Percentiles rank a stretch among this genome's conserved stretches.
Conservation (phyloP, 1,140 invertebrate species). For the Caerostris darwini region DNA sequence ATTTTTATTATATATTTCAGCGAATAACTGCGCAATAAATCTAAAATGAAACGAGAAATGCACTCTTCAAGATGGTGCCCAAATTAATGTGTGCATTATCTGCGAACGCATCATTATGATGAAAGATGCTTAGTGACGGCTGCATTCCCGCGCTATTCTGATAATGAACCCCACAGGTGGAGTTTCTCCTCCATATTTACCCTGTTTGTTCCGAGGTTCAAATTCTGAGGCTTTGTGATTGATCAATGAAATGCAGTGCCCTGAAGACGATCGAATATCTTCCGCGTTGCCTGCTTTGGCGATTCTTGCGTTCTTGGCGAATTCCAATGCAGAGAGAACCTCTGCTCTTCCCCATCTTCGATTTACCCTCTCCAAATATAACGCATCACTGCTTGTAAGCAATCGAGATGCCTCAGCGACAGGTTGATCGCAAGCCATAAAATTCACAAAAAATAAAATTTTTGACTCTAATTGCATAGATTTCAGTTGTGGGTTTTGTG, state of each 20-base stretch:
- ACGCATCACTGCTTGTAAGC: background rate
- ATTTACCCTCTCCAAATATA: background rate
- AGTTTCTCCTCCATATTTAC: constrained; percentile 62
- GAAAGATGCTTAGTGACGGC: background rate
- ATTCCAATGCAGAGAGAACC: background rate
- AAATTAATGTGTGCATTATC: background rate
- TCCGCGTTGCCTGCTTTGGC: constrained; percentile 49
- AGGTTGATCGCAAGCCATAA: no score
- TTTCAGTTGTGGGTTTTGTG: background rate
- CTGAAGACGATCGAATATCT: constrained; percentile 73
- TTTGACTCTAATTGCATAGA: no score
- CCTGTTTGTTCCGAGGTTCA: constrained; percentile 58
- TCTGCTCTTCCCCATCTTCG: background rate
- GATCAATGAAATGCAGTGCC: constrained; percentile 74
- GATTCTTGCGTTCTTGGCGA: constrained; percentile 67
- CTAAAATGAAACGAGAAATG: no score
- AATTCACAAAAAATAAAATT: no score
- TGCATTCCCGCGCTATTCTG: background rate
- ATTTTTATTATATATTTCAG: no score
- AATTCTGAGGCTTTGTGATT: constrained; percentile 63
- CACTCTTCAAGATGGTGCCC: background rate
- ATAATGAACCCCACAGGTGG: constrained; percentile 65
- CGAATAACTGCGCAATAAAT: no score
- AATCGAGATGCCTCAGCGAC: background rate
- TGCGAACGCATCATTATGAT: background rate